phyloP scores from a whole-genome alignment of 2,797 vertebrate species.

The Lepilemur ruficaudatus region DNA sequence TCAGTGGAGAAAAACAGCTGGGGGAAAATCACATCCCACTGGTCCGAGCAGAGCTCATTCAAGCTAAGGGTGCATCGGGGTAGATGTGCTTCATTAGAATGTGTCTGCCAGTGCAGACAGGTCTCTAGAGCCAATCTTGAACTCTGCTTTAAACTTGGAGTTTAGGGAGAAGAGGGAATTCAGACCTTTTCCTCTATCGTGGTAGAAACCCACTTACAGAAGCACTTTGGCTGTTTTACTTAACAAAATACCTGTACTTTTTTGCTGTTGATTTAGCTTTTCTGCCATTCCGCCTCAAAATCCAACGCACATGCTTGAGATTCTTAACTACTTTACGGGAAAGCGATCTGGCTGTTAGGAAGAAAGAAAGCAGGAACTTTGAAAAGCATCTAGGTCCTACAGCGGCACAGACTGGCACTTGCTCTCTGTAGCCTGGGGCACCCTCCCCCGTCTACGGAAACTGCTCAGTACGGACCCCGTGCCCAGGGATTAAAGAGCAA shows the following conservation, averaged over 20 bases:
- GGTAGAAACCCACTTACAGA: background rate
- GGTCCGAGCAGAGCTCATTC: background rate
- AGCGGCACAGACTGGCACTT: background rate
- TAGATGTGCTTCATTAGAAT: background rate
- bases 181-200: background rate
- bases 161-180: background rate
- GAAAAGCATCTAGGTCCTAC: background rate
- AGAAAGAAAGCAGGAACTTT: background rate
- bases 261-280: background rate
- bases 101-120: rapidly evolving
- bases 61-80: background rate
- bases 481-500: background rate
- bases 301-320: background rate
- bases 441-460: background rate
- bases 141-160: background rate
- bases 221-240: background rate
- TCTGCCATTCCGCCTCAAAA: background rate
- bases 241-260: background rate
- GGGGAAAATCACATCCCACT: rapidly evolving
- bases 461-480: rapidly evolving
- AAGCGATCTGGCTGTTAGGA: slow-evolving; percentile 7
- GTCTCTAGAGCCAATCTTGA: background rate
- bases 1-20: background rate
- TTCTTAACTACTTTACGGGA: background rate
- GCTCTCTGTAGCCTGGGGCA: background rate